Conservation (phyloP, 2,888 invertebrate species). For the Miltochrista miniata region DNA sequence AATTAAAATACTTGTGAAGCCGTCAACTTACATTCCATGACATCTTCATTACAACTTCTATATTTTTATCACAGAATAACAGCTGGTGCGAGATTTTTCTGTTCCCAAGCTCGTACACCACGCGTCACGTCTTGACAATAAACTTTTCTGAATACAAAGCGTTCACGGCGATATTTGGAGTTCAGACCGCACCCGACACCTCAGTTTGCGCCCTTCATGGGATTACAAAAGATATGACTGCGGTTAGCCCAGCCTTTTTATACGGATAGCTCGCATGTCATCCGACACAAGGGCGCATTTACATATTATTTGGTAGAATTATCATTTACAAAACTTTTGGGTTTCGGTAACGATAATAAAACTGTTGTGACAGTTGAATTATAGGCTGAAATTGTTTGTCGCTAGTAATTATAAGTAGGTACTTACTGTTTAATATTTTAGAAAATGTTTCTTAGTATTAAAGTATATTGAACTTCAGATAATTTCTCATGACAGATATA, state of each 20-base stretch:
- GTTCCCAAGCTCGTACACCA: slow-evolving; percentile 13
- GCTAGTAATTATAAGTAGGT: slow-evolving; percentile 1
- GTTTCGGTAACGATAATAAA: slow-evolving; percentile 17
- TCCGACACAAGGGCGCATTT: slow-evolving; percentile 15
- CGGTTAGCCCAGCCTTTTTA: slow-evolving; percentile 22
- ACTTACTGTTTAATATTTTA: too few relatives aligned
- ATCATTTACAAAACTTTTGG: slow-evolving; percentile 34
- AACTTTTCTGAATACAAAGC: slow-evolving; percentile 36
- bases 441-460: too few relatives aligned
- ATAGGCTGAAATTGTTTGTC: slow-evolving; percentile 18
- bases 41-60: neutral
- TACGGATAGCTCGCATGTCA: slow-evolving; percentile 8
- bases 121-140: slow-evolving; percentile 34
- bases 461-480: too few relatives aligned
- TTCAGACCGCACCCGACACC: slow-evolving; percentile 19
- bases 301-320: slow-evolving; percentile 36
- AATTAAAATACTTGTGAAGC: slow-evolving; percentile 26
- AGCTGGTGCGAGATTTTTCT: slow-evolving; percentile 5
- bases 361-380: slow-evolving; percentile 25
- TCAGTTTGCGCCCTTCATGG: slow-evolving; percentile 25
- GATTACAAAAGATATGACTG: slow-evolving; percentile 37
- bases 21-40: too few relatives aligned
- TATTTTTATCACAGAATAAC: neutral
- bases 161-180: slow-evolving; percentile 30
- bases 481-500: too few relatives aligned